Evolutionary conservation across 2,113 vertebrate genomes (phyloP), one percentile per base, ranked within the genome.

Genomic region (Sterna hirundo): DNA sequence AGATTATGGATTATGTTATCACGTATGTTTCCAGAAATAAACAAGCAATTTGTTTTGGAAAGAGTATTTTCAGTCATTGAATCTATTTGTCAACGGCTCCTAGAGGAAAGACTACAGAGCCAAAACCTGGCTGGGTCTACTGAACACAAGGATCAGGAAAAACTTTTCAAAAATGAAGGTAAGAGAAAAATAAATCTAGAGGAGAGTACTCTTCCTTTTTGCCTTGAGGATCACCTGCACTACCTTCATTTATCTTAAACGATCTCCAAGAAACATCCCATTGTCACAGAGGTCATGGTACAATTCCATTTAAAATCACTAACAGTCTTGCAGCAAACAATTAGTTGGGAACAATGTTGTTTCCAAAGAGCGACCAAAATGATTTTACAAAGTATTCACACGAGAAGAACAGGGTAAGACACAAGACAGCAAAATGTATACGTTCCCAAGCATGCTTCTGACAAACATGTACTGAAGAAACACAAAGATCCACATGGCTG

Each of bases 231-330:
- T 57, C 30, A 78, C 36, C 34, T 29, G 13, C 23, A 34, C 9
- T 25, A 3, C 6, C 49, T 7, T 61, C 0, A 30, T 2, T 23
- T 34, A 32, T n/a, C 34, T 82, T 14, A 71, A 46, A 1, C 0
- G 6, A 77, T 34, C 36, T 52, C 30, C 11, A 66, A 38, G 46
- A 82, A 66, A 51, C 40, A 47, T 19, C 25, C 12, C 32, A 11
- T 3, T 15, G 18, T 22, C 46, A 62, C 13, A 44, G 26, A 21
- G 21, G 22, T 36, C n/a, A 38, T 1, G 7, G 52, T 20, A 27
- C 5, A 66, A 46, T 9, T 51, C 49, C 38, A 34, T 36, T 66
- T 69, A 64, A 60, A 55, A 57, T 17, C 34, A 23, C 9, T 15
- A 47, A 65, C n/a, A 21, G 26, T 10, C n/a, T n/a, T 23, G 16